Conservation (phyloP, 2,797 vertebrate genomes). For the Halcyon chelicuti region DNA sequence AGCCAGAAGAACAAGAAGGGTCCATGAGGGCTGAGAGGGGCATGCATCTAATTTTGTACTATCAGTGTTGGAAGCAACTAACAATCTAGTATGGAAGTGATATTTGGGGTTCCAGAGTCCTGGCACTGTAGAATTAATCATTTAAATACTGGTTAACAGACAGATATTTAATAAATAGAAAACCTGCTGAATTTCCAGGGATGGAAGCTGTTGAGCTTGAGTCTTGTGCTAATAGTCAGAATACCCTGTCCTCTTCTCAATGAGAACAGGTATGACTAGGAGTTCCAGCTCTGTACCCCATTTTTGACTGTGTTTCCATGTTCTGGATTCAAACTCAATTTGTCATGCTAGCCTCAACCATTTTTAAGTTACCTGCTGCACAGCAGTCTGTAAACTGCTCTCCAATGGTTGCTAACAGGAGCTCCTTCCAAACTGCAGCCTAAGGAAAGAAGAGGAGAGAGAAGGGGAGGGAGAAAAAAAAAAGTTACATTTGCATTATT, state of each 20-base stretch:
- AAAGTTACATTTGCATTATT: neutral
- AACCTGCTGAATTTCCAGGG: neutral
- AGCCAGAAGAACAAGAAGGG: neutral
- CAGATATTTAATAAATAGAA: neutral
- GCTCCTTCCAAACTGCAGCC: conserved; percentile 94
- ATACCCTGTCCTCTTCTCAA: neutral
- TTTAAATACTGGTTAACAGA: neutral
- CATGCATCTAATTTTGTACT: neutral
- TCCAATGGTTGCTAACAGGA: conserved; percentile 93
- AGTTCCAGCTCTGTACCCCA: neutral
- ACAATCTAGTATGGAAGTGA: neutral
- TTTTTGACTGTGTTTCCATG: neutral
- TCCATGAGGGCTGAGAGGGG: fast-evolving
- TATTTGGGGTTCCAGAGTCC: neutral
- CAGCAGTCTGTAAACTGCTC: conserved; percentile 95
- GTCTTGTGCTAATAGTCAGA: neutral
- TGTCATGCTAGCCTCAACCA: neutral
- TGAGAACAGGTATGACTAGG: neutral
- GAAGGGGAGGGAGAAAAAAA: neutral
- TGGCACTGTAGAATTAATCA: neutral
- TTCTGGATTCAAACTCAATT: neutral
- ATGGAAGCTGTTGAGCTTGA: neutral
- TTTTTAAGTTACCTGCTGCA: conserved; percentile 85
- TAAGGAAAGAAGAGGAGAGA: conserved; percentile 45
- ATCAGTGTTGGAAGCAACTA: too few species aligned